Percentiles rank a stretch among this genome's conserved stretches.
Evolutionary conservation across 2,888 invertebrate genomes (phyloP).

Genomic region (Vesta saturnalis): DNA sequence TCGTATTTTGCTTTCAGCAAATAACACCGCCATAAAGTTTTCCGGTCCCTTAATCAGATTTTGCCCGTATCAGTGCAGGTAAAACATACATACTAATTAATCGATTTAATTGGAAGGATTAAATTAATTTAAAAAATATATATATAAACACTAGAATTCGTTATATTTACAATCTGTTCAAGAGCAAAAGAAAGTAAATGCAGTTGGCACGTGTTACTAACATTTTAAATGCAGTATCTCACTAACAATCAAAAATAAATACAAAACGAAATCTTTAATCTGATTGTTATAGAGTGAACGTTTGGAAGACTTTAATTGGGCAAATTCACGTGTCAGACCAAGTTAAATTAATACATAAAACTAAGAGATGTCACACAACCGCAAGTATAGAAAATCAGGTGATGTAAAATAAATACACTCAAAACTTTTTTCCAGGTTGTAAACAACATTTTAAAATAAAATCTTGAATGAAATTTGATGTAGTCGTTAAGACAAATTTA

Average conservation of each 20-base stretch:
- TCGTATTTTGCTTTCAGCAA: too few relatives aligned
- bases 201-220: background rate
- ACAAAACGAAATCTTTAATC: too few relatives aligned
- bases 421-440: constrained; percentile 41
- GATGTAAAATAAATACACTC: constrained; percentile 29
- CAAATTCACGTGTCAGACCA: background rate
- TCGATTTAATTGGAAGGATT: too few relatives aligned
- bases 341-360: background rate
- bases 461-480: constrained; percentile 37
- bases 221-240: background rate
- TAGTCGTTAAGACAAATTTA: background rate
- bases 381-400: constrained; percentile 35
- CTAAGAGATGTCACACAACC: background rate
- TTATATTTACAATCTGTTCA: background rate
- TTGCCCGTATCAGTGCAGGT: too few relatives aligned
- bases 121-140: too few relatives aligned
- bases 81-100: too few relatives aligned
- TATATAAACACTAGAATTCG: too few relatives aligned
- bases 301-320: too few relatives aligned
- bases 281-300: too few relatives aligned
- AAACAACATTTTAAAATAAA: constrained; percentile 39
- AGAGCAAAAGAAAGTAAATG: background rate
- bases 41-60: too few relatives aligned
- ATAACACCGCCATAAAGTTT: too few relatives aligned
- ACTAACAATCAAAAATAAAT: too few relatives aligned